Evolutionary conservation across 1,140 invertebrate genomes (phyloP), one percentile per base, ranked within the genome.

Genomic region (Drosophila sp.): DNA sequence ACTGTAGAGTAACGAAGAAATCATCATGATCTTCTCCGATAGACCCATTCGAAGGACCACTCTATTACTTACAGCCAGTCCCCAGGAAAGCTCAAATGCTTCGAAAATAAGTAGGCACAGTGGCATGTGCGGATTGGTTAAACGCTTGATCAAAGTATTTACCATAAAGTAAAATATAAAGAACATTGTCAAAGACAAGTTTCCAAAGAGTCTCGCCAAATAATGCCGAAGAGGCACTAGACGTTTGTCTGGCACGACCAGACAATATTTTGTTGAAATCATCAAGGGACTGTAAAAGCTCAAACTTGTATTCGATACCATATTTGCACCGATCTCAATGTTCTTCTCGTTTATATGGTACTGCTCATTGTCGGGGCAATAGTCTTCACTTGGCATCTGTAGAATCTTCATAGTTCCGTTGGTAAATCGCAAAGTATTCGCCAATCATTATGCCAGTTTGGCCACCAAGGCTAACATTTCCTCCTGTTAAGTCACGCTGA

Each of bases 301-400:
- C 6, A 41, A 6, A 36, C 6, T 27, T 4, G 1, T 11, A 4
- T 57, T 34, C 6, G 16, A 1, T 4, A 54, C 7, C 8, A 56
- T 0, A 46, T 64, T 64, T 0, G 50, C 50, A 7, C 40, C 8
- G 7, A 71, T 25, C n/a, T 63, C 41, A 34, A 71, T 40, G 14
- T 0, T 0, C 6, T 7, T 13, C 14, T 32, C n/a, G 1, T 8
- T 1, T 3, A 2, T 16, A 2, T 9, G 3, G 7, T 16, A 29
- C 4, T 1, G 9, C 13, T 7, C 14, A 0, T 13, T 2, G 8
- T 16, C 13, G 7, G 7, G 7, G 38, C 9, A 45, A 40, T 64
- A 56, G 2, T 56, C n/a, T 0, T 25, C n/a, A 21, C 3, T 32
- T 21, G 43, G 4, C 21, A 41, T 0, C 5, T 13, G 14, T 8